Conservation (phyloP, 2,888 invertebrate genomes). For the Cosmia pyralina region DNA sequence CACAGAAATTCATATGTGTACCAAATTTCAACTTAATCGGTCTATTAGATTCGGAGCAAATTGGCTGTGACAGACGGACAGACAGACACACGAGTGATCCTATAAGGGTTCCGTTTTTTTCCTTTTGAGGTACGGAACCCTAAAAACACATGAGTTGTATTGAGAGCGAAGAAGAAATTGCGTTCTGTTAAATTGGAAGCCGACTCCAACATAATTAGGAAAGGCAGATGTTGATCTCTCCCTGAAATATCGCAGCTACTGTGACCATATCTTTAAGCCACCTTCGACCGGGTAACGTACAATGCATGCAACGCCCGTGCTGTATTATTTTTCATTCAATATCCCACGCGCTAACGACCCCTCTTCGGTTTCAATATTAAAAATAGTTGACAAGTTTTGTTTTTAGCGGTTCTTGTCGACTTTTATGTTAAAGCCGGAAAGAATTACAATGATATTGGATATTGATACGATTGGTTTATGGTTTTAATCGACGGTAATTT, state of each 20-base stretch:
- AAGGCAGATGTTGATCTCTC: background rate
- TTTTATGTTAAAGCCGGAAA: slow-evolving; percentile 46
- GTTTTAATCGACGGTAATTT: slow-evolving; percentile 1
- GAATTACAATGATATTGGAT: slow-evolving; percentile 37
- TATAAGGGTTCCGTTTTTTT: no score
- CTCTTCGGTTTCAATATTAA: slow-evolving; percentile 72
- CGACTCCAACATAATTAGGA: background rate
- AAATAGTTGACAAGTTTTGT: slow-evolving; percentile 71
- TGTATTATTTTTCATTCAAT: slow-evolving; percentile 79
- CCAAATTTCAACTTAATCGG: no score
- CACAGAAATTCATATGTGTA: no score
- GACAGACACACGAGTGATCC: no score
- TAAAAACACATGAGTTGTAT: background rate
- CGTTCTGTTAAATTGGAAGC: background rate
- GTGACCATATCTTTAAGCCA: slow-evolving; percentile 35
- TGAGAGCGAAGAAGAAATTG: background rate
- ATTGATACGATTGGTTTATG: slow-evolving; percentile 19
- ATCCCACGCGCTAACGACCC: slow-evolving; percentile 73
- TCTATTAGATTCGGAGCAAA: no score
- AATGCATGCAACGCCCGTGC: slow-evolving; percentile 65
- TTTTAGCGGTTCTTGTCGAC: slow-evolving; percentile 53
- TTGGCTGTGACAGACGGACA: no score
- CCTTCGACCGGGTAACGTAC: slow-evolving; percentile 52
- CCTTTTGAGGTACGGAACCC: no score
- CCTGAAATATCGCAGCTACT: slow-evolving; percentile 24